Evolutionary conservation across 1,140 invertebrate genomes (phyloP).

Genomic region (Phocides pigmalion): DNA sequence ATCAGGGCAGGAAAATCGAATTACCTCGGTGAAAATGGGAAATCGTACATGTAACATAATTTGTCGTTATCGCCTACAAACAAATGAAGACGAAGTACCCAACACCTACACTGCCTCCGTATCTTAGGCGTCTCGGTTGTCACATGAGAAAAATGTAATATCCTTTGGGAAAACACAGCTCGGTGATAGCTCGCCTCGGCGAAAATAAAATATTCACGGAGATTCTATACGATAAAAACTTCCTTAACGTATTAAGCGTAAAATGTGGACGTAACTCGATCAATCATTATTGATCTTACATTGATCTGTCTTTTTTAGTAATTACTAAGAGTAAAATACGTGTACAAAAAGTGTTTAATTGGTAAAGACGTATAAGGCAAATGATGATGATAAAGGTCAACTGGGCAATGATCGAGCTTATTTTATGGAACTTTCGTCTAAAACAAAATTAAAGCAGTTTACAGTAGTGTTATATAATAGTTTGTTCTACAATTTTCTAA

Average conservation of each 20-base stretch:
- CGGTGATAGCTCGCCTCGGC: conserved; percentile 45
- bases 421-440: too few relatives aligned
- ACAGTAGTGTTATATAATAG: too few relatives aligned
- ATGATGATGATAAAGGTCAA: too few relatives aligned
- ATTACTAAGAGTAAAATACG: too few relatives aligned
- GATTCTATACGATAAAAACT: conserved; percentile 8
- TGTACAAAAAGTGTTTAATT: too few relatives aligned
- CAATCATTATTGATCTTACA: neutral
- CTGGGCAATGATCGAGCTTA: too few relatives aligned
- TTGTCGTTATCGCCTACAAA: conserved; percentile 33
- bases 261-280: neutral
- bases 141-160: conserved; percentile 54
- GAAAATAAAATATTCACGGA: conserved; percentile 54
- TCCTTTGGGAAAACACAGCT: conserved; percentile 52
- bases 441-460: too few relatives aligned
- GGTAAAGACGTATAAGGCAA: too few relatives aligned
- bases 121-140: conserved; percentile 35
- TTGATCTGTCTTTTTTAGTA: neutral
- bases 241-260: conserved; percentile 4
- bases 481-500: too few relatives aligned
- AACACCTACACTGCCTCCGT: conserved; percentile 30
- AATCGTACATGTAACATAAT: conserved; percentile 19
- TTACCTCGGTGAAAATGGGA: conserved; percentile 1
- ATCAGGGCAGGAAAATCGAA: neutral
- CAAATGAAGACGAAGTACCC: conserved; percentile 46